Evolutionary conservation across 2,888 invertebrate genomes (phyloP), one percentile per base, ranked within the genome.

Genomic region (Odiellus spinosus): DNA sequence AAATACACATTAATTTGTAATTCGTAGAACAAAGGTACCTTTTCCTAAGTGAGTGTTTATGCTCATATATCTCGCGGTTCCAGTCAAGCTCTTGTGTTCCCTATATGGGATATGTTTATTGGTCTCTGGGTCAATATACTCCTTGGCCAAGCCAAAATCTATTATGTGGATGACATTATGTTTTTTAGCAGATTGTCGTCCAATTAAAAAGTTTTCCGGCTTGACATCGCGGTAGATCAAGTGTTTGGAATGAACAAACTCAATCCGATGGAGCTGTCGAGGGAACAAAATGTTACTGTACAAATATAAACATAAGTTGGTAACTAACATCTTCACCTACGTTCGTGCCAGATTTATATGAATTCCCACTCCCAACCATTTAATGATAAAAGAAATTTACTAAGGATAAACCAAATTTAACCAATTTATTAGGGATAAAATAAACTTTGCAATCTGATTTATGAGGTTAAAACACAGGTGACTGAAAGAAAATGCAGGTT

Each of bases 61-160:
- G 71, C 95, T 96, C 98, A 99, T 99, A 74, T 99, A 99, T 73
- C 98, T 80, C 61, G 98, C 98, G 58, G 98, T 98, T 62, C 98
- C 98, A 56, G 98, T 99, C 66, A 99, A 77, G 67, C 95, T 95
- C 75, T 99, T 99, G 77, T 99, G 98, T 77, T 99, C 98, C 78
- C 96, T 84, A 74, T 98, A 99, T 63, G 98, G 96, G 76, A 99
- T 99, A 76, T 99, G 98, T 76, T 96, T 91, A 76, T 91, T 91
- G 72, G 88, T 88, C 78, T 98, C 96, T 76, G 93, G 83, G 76
- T 99, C 98, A 76, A 98, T 98, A 74, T 98, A 99, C 78, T 98
- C 98, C 79, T 99, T 99, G 73, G 98, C 98, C 77, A 99, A 80
- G 73, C 98, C 98, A 77, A 99, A 99, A 80, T 99, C 98, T 76